These are phyloP conservation scores for Heliocidaris erythrogramma DNA, from an alignment of 35 echinoderm and acorn worm species.

Conservation along the genomic window DNA sequence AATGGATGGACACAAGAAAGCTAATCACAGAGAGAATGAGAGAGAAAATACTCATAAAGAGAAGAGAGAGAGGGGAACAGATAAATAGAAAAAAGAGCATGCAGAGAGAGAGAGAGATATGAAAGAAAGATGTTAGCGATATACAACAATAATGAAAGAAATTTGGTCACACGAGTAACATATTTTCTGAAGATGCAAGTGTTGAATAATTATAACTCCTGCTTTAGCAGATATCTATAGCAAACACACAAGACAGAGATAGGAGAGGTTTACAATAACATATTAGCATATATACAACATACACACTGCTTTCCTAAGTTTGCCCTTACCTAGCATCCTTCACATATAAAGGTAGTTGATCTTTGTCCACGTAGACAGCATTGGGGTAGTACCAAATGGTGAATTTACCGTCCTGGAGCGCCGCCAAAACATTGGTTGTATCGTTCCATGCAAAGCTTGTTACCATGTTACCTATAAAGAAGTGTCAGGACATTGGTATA, in stretches of 20 bases:
- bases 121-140: background rate
- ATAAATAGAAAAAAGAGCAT: background rate
- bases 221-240: background rate
- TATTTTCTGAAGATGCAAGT: too few species aligned
- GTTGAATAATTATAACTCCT: background rate
- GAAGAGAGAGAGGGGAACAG: background rate
- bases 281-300: too few species aligned
- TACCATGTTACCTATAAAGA: constrained; percentile 80
- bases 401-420: constrained; percentile 86
- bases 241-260: background rate
- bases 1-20: background rate
- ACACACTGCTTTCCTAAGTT: background rate
- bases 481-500: background rate
- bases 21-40: background rate
- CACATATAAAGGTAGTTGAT: constrained; percentile 62
- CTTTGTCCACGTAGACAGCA: constrained; percentile 90
- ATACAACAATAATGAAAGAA: background rate
- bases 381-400: constrained; percentile 95
- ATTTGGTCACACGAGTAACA: too few species aligned
- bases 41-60: background rate
- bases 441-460: constrained; percentile 92
- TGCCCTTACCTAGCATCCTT: constrained; percentile 86
- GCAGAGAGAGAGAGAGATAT: background rate
- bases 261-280: background rate
- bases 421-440: constrained; percentile 89